A percentile compares a stretch with the other conserved stretches of the same genome.
phyloP scores from a whole-genome alignment of 2,888 invertebrate genomes.

The Machimus rusticus region DNA sequence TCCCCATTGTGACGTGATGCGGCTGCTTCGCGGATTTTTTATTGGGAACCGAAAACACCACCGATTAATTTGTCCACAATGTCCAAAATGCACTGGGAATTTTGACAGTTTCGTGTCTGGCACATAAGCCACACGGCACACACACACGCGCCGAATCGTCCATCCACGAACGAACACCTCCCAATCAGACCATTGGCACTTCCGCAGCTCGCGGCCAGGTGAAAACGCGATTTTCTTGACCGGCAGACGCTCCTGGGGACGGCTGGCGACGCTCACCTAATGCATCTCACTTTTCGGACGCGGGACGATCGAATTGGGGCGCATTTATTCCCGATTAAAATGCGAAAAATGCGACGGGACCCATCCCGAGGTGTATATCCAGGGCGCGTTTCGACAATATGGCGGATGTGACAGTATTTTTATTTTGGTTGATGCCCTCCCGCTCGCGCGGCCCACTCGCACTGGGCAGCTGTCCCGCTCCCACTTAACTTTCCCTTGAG shows the following conservation, averaged over 20 bases:
- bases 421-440: slow-evolving; percentile 2
- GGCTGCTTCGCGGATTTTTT: not conserved
- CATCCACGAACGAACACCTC: not conserved
- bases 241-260: not conserved
- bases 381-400: slow-evolving; percentile 50
- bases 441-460: not conserved
- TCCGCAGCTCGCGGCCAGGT: not conserved
- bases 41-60: not conserved
- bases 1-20: slow-evolving; percentile 71
- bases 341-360: slow-evolving; percentile 36
- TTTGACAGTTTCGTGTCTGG: slow-evolving; percentile 31
- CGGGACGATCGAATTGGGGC: not conserved
- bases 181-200: slow-evolving; percentile 20
- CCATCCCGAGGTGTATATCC: slow-evolving; percentile 45
- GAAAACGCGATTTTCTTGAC: not conserved
- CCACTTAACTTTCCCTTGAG: slow-evolving; percentile 19
- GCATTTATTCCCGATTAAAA: slow-evolving; percentile 40
- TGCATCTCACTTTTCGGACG: not conserved
- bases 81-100: slow-evolving; percentile 15
- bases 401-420: slow-evolving; percentile 44
- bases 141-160: not conserved
- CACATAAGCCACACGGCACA: slow-evolving; percentile 6
- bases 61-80: not conserved
- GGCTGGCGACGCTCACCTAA: not conserved
- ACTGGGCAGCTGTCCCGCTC: not conserved